Base-by-base conservation (phyloP, 2,797 vertebrate genomes). In the Psittacula derbiana region DNA sequence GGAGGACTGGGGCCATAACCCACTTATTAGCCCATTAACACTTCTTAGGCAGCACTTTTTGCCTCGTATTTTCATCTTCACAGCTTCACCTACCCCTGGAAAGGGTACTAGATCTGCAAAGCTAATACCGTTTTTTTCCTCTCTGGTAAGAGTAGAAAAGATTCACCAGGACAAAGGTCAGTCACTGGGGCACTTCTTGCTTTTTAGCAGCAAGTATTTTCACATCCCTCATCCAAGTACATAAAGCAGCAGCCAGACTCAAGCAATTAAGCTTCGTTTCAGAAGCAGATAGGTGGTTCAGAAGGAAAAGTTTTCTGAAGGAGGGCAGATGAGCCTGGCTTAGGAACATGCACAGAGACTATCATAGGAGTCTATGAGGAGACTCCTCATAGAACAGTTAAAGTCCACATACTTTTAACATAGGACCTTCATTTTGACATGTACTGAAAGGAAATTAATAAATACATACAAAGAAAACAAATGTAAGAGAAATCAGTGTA, bases 221-320 rank as follows among this genome's bases (percentile, higher is more conserved):
- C 60, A 80, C 64, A 81, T 82, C 43, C 31, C 73, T 84, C 50
- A 66, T 31, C 31, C 6, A 27, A 67, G 40, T 15, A 83, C 44
- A 52, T 53, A 58, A 91, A 91, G 64, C 69, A 72, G 65, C 73
- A 75, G 82, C 33, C 46, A 88, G 73, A 20, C 33, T 75, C 64
- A 24, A 49, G 66, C 76, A 95, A 90, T 88, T 91, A 88, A 86
- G 47, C 57, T 90, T 80, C 31, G 43, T 71, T 86, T 90, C 53
- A 58, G 47, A 80, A 76, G 41, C 1, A 85, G 71, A 31, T 43
- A 33, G 3, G 33, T 33, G 41, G 41, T 61, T 90, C 61, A 69
- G 69, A 69, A 89, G 40, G 64, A 70, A 62, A 60, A 41, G 31
- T 70, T 80, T 90, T 52, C 57, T 64, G 47, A 58, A 67, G 55